Evolutionary conservation across 2,113 vertebrate genomes (phyloP), one percentile per base, ranked within the genome.

Genomic region (Tachycineta bicolor): DNA sequence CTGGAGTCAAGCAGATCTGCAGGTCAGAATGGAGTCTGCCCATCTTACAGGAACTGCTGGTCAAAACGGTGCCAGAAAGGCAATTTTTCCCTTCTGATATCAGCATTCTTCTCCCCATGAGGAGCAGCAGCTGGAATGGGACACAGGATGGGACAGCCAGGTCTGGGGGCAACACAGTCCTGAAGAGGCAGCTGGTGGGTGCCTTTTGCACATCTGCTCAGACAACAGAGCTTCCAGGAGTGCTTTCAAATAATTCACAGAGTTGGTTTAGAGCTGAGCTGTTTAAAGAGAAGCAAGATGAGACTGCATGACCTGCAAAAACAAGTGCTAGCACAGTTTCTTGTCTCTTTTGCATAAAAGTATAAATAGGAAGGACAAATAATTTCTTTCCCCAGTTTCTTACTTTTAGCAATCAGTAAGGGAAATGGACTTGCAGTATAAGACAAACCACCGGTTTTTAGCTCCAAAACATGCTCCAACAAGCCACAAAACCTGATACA

Each of bases 141-240:
- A 25, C 34, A n/a, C 12, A n/a, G 49, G 31, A 15, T 1, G 2
- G 24, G 69, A 60, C 37, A 37, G 60, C n/a, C 56, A 18, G 31
- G 23, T 33, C n/a, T 4, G 1, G 14, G 46, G 58, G 12, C 23
- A n/a, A 28, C 1, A 1, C 0, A 1, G 50, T 29, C 17, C 46
- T 24, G 20, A 17, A 5, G 43, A 50, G 43, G 4, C 0, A 11
- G 23, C 70, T 90, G 90, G 26, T 0, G 0, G 4, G 22, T 64
- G 50, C 23, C 50, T 74, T 69, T 81, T 59, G 17, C 69, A 58
- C 17, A 8, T 2, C 9, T 1, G 1, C 46, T 74, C 2, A 2
- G 64, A 5, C 5, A 24, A 12, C 16, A 5, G 2, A 1, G 7
- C 52, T 79, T 39, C 52, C 75, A 63, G 65, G 12, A 41, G 23